A percentile compares a stretch with the other conserved stretches of the same genome.
These are phyloP conservation scores for Myripristis murdjan DNA, from an alignment of 2,797 vertebrate genomes.

Conservation along the genomic window DNA sequence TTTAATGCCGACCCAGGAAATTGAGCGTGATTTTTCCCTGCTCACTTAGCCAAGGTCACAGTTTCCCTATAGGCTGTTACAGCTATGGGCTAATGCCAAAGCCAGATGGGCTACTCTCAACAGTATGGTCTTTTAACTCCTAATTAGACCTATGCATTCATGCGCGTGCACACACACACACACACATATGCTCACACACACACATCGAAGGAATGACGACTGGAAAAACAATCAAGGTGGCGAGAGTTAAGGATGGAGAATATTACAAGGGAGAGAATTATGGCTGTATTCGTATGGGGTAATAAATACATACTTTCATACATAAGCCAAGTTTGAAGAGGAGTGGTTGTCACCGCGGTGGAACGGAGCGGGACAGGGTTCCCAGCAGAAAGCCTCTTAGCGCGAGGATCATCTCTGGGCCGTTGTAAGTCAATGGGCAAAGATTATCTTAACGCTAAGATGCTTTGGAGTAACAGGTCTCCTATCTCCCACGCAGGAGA, in stretches of 20 bases:
- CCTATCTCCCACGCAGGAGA: constrained; percentile 53
- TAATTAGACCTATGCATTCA: constrained; percentile 67
- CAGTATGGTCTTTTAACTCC: constrained; percentile 73
- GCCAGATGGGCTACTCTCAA: constrained; percentile 74
- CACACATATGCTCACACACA: constrained; percentile 10
- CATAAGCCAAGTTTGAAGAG: constrained; percentile 42
- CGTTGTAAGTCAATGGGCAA: constrained; percentile 65
- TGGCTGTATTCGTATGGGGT: constrained; percentile 27
- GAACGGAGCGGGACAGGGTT: constrained; percentile 40
- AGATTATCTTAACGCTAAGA: constrained; percentile 69
- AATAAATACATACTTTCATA: constrained; percentile 52
- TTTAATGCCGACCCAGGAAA: constrained; percentile 61
- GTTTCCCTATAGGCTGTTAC: constrained; percentile 64
- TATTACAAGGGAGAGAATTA: constrained; percentile 37
- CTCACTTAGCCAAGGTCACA: constrained; percentile 66
- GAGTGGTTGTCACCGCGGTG: constrained; percentile 40
- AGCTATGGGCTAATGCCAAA: constrained; percentile 75
- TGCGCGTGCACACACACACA: constrained; percentile 1
- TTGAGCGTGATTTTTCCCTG: constrained; percentile 56
- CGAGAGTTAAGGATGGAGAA: constrained; percentile 31
- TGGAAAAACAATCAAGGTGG: constrained; percentile 70
- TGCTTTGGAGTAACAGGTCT: constrained; percentile 67
- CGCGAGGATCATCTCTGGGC: constrained; percentile 68
- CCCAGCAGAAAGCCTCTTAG: constrained; percentile 67
- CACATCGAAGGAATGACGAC: constrained; percentile 51